A percentile compares a stretch with the other conserved stretches of the same genome.
Evolutionary conservation across 2,888 invertebrate genomes (phyloP).

Genomic region (Acrocyrtus sp.): DNA sequence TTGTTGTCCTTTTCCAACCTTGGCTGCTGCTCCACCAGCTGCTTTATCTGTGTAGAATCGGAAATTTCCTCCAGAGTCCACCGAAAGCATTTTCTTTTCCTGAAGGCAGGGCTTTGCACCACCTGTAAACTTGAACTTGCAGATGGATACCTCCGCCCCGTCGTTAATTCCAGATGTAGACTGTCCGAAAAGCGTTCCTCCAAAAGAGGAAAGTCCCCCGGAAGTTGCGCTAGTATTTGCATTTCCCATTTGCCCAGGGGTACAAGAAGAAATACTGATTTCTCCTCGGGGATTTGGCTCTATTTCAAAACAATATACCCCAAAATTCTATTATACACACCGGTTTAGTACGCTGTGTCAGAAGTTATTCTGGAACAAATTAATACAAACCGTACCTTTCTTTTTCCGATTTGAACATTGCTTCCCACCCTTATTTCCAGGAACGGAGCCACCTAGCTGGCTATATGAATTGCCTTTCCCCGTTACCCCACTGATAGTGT

Average conservation of each 20-base stretch:
- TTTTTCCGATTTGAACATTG: constrained; percentile 5
- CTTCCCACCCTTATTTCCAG: not conserved
- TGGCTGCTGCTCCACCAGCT: constrained; percentile 4
- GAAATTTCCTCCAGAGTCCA: constrained; percentile 89
- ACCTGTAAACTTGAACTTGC: constrained; percentile 93
- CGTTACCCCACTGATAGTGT: not conserved
- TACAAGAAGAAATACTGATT: constrained; percentile 9
- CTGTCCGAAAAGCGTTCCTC: constrained; percentile 81
- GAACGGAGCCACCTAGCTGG: too few species aligned
- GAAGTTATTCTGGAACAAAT: too few species aligned
- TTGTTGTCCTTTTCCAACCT: constrained; percentile 5
- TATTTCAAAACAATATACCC: not conserved
- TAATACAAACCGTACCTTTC: too few species aligned
- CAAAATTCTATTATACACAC: too few species aligned
- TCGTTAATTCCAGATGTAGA: constrained; percentile 71
- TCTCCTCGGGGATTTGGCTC: constrained; percentile 8
- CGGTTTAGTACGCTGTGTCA: too few species aligned
- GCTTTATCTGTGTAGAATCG: constrained; percentile 73
- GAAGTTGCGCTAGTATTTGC: constrained; percentile 45
- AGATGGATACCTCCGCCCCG: constrained; percentile 79
- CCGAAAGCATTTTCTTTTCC: constrained; percentile 91
- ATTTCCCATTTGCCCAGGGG: not conserved
- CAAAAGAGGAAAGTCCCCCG: constrained; percentile 62
- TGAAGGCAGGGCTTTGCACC: constrained; percentile 89
- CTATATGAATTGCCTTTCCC: not conserved